These are phyloP conservation scores for Synanthedon myopaeformis DNA, from an alignment of 2,888 invertebrate genomes.

Conservation along the genomic window DNA sequence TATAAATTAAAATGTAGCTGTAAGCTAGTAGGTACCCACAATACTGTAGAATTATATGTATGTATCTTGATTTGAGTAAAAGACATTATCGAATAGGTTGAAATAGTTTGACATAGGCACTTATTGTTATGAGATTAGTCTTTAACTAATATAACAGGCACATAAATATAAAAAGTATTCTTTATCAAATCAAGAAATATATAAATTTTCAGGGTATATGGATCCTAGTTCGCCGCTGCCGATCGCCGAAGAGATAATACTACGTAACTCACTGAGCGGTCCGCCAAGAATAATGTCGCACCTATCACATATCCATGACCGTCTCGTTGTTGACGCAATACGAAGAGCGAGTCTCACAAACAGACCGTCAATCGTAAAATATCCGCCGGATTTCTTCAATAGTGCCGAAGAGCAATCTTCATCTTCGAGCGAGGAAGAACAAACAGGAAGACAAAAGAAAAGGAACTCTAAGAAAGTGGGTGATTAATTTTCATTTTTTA, in stretches of 20 bases:
- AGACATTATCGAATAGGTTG: neutral
- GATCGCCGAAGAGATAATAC: constrained; percentile 22
- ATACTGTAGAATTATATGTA: too few relatives aligned
- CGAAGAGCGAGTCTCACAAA: constrained; percentile 49
- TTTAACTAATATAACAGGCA: neutral
- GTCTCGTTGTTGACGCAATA: constrained; percentile 53
- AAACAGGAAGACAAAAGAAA: constrained; percentile 10
- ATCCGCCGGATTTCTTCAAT: constrained; percentile 54
- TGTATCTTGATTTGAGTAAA: too few relatives aligned
- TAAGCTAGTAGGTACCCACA: too few relatives aligned
- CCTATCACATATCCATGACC: constrained; percentile 37
- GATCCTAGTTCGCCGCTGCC: constrained; percentile 28
- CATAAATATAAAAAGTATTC: neutral
- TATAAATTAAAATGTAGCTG: too few relatives aligned
- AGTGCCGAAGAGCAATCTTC: constrained; percentile 39
- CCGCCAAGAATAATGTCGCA: constrained; percentile 29
- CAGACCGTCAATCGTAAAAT: constrained; percentile 47
- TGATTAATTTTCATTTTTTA: constrained; percentile 1
- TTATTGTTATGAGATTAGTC: neutral
- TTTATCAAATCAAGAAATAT: too few relatives aligned
- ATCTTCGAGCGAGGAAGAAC: constrained; percentile 49
- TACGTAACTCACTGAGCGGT: constrained; percentile 26
- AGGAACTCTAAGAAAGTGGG: constrained; percentile 7
- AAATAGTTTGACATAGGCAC: neutral
- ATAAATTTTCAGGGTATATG: constrained; percentile 37